Conservation (phyloP, 2,113 vertebrate genomes). For the Nibea coibor region DNA sequence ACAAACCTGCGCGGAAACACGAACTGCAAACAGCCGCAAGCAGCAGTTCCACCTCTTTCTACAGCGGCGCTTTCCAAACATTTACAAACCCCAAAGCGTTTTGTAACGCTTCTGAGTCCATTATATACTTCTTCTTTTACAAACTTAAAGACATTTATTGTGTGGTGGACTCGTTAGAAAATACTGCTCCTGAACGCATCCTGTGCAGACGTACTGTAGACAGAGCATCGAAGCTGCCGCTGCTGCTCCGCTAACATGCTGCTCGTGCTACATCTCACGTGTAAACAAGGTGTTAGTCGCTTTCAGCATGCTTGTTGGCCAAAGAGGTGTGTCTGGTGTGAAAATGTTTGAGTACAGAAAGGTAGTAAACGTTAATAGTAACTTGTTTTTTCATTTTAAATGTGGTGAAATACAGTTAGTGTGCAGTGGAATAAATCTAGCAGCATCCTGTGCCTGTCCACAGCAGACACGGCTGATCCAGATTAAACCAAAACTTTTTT, state of each 20-base stretch:
- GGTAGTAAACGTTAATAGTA: no score
- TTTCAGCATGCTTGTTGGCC: not conserved
- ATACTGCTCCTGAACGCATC: not conserved
- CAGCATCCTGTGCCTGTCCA: no score
- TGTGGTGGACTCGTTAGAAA: not conserved
- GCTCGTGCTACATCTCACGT: not conserved
- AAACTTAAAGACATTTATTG: not conserved
- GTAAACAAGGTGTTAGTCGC: not conserved
- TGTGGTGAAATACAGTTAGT: not conserved
- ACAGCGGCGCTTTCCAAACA: not conserved
- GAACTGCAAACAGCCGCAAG: not conserved
- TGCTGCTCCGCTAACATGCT: not conserved
- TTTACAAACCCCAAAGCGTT: not conserved
- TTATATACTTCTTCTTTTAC: not conserved
- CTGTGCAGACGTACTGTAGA: not conserved
- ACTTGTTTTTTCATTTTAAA: no score
- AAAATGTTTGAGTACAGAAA: not conserved
- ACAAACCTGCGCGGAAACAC: not conserved
- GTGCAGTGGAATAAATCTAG: not conserved
- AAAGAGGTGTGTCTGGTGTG: not conserved
- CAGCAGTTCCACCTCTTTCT: not conserved
- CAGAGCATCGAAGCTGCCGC: not conserved
- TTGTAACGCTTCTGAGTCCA: not conserved
- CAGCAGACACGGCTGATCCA: no score
- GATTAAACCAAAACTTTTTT: no score